These are phyloP conservation scores for Pagetopsis macropterus DNA, from an alignment of 2,797 vertebrate genomes.

Conservation along the genomic window DNA sequence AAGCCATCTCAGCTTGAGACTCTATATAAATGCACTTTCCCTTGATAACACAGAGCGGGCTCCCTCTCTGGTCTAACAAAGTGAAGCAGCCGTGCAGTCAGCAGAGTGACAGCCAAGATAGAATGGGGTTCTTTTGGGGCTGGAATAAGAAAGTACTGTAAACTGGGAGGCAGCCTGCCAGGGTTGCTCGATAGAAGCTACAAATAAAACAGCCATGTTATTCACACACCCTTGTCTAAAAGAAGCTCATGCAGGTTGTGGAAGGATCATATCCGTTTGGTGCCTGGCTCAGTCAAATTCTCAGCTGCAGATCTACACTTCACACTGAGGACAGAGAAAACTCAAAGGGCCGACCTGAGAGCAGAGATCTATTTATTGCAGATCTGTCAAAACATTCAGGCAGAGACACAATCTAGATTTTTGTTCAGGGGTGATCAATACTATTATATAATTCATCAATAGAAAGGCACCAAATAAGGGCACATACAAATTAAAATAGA, in stretches of 20 bases:
- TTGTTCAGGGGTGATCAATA: slow-evolving; percentile 6
- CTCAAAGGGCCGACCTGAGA: slow-evolving; percentile 39
- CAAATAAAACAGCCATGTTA: slow-evolving; percentile 47
- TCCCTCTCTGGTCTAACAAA: slow-evolving; percentile 65
- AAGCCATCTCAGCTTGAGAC: slow-evolving; percentile 56
- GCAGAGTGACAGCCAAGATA: slow-evolving; percentile 73
- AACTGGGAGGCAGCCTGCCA: slow-evolving; percentile 69
- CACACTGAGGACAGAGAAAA: slow-evolving; percentile 38
- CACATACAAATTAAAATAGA: slow-evolving; percentile 37
- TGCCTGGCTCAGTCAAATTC: slow-evolving; percentile 47
- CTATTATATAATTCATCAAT: slow-evolving; percentile 63
- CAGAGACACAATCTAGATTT: slow-evolving; percentile 40
- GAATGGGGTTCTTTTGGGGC: slow-evolving; percentile 73
- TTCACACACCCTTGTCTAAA: slow-evolving; percentile 57
- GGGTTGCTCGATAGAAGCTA: slow-evolving; percentile 66
- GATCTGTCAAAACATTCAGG: slow-evolving; percentile 42
- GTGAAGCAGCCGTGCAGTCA: slow-evolving; percentile 56
- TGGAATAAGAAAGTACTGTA: slow-evolving; percentile 71
- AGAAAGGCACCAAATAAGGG: slow-evolving; percentile 48
- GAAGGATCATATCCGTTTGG: slow-evolving; percentile 66
- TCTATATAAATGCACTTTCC: slow-evolving; percentile 68
- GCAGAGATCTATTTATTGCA: slow-evolving; percentile 41
- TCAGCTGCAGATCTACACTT: slow-evolving; percentile 39
- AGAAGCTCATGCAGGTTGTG: slow-evolving; percentile 64
- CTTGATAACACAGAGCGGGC: slow-evolving; percentile 61